These are phyloP conservation scores for Drosophila nigricruria DNA, from an alignment of 2,888 invertebrate species.

Conservation along the genomic window DNA sequence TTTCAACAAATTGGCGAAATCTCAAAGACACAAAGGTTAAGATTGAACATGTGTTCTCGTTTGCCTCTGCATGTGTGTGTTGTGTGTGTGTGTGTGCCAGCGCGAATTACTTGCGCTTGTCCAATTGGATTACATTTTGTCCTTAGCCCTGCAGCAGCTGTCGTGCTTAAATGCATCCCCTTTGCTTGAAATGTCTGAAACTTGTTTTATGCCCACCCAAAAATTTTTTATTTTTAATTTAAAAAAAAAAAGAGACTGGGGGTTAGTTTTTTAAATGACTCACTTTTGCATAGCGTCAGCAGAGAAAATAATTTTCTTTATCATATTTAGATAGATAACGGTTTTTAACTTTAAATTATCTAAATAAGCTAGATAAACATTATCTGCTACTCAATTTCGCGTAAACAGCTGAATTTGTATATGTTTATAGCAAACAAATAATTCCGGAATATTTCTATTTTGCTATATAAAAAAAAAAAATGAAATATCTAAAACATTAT, in stretches of 20 bases:
- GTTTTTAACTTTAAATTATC: not conserved
- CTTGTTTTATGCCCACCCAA: conserved; percentile 28
- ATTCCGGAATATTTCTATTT: no score
- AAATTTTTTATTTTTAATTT: not conserved
- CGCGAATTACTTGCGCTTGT: conserved; percentile 22
- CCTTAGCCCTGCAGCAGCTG: conserved; percentile 45
- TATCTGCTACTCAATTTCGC: not conserved
- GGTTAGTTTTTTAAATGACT: conserved; percentile 32
- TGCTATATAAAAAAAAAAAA: no score
- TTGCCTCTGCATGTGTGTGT: not conserved
- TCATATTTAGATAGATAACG: conserved; percentile 25
- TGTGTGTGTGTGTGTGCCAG: conserved; percentile 1
- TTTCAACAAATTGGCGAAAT: conserved; percentile 44
- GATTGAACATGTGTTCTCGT: conserved; percentile 16
- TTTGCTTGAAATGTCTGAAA: not conserved
- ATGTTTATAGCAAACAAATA: not conserved
- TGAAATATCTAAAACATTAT: not conserved
- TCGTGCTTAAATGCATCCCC: conserved; percentile 28
- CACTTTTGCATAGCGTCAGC: conserved; percentile 8
- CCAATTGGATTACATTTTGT: conserved; percentile 38
- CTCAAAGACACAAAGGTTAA: conserved; percentile 45
- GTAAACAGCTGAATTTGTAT: not conserved
- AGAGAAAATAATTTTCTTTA: conserved; percentile 8
- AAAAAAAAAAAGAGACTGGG: not conserved
- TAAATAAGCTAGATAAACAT: not conserved